Percentiles rank a stretch among this genome's conserved stretches.
These are phyloP conservation scores for Oscheius sp. DNA, from an alignment of 2,888 invertebrate species.

Conservation along the genomic window DNA sequence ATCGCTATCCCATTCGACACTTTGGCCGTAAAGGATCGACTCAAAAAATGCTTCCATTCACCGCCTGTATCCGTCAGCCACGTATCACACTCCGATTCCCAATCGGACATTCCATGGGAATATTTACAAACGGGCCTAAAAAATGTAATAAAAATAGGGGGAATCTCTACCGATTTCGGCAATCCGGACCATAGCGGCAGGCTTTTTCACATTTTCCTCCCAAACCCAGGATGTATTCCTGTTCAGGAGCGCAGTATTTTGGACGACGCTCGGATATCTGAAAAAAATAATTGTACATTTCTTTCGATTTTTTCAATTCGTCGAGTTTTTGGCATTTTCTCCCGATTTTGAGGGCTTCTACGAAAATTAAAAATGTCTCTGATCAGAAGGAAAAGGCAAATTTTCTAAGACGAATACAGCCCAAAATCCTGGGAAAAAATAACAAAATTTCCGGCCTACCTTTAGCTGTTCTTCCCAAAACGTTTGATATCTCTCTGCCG, in stretches of 20 bases:
- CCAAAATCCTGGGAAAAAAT: too few species aligned
- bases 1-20: slow-evolving; percentile 38
- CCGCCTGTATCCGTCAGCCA: slow-evolving; percentile 48
- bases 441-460: too few species aligned
- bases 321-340: too few species aligned
- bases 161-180: slow-evolving; percentile 37
- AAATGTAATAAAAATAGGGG: neutral
- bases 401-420: too few species aligned
- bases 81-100: slow-evolving; percentile 44
- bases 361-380: too few species aligned
- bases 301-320: neutral
- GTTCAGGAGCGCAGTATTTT: slow-evolving; percentile 35
- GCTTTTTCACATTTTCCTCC: slow-evolving; percentile 19
- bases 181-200: slow-evolving; percentile 41
- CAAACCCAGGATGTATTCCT: slow-evolving; percentile 18
- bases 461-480: slow-evolving; percentile 53
- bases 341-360: too few species aligned
- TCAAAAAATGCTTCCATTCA: slow-evolving; percentile 42
- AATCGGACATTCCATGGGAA: slow-evolving; percentile 49
- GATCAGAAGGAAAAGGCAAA: too few species aligned
- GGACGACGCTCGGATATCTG: slow-evolving; percentile 41
- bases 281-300: neutral
- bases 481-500: slow-evolving; percentile 22
- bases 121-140: slow-evolving; percentile 51
- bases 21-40: slow-evolving; percentile 23